Base-by-base conservation (phyloP, 1,140 invertebrate species). In the Epicauta chinensis region DNA sequence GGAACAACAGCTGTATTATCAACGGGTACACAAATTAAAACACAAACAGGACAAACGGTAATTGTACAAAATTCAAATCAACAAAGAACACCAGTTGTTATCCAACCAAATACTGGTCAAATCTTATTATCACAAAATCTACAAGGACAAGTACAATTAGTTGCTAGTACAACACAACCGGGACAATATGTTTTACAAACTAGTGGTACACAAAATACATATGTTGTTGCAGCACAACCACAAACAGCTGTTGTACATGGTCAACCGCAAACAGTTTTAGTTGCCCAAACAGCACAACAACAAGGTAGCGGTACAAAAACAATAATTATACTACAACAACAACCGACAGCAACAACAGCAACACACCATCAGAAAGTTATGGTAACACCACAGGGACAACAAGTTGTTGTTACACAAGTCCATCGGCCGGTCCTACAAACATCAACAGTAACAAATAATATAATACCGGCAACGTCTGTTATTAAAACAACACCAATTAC, bases 251-350 rank as follows among this genome's bases (percentile, higher is more conserved):
- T 81, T 3, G 75, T 81, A 0, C 76, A 80, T 46, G 80, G 79
- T 2, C 80, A 81, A 62, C 74, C 75, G 2, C 80, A 82, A 60
- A 81, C 79, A 0, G 79, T 82, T 0, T 64, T 82, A 0, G 74
- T 82, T 1, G 79, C 81, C 1, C 79, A 81, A 51, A 78, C 78
- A 3, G 71, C 78, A 0, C 79, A 81, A 41, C 80, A 82, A 46
- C 79, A 82, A 56, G 78, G 77, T 0, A 75, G 78, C 0, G 76
- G 75, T 10, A 73, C 81, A 0, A 86, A 86, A 58, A 86, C 84
- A 0, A 85, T 86, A 14, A 86, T 86, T 31, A 85, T 86, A 39
- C 61, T 86, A 11, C 83, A 86, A 58, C 82, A 81, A 16, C 81
- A 83, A 56, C 63, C 73, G 0, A 38, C 63, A 16, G 16, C 58